A percentile compares a stretch with the other conserved stretches of the same genome.
Evolutionary conservation across 2,113 vertebrate genomes (phyloP).

Genomic region (Ranitomeya imitator): DNA sequence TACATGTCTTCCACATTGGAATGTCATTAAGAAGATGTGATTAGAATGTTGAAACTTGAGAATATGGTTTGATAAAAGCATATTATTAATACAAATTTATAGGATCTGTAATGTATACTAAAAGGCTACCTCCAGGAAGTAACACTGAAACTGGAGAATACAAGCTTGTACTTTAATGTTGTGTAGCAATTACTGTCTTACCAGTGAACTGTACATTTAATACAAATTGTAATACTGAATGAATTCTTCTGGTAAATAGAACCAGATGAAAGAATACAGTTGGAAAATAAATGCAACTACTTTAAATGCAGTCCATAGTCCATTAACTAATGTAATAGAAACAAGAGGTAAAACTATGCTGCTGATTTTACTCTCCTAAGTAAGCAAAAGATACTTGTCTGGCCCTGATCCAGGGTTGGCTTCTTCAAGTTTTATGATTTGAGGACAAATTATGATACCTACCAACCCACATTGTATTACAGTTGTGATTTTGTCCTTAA

Average conservation of each 20-base stretch:
- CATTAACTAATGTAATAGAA: neutral
- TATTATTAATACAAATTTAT: neutral
- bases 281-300: neutral
- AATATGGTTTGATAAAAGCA: neutral
- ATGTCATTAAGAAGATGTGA: neutral
- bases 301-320: neutral
- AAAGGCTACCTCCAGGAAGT: neutral
- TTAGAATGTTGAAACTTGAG: neutral
- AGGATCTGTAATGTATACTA: neutral
- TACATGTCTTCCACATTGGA: slow-evolving; percentile 26
- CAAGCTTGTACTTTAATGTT: neutral
- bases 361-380: neutral
- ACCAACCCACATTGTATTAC: too few relatives aligned
- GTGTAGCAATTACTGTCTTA: neutral
- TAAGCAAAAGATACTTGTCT: neutral
- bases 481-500: too few relatives aligned
- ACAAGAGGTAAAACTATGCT: neutral
- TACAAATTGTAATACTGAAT: neutral
- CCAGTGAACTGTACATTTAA: neutral
- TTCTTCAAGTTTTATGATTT: neutral
- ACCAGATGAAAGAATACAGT: neutral
- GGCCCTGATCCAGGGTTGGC: neutral
- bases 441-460: too few relatives aligned
- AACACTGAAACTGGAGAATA: neutral
- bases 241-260: neutral